These are phyloP conservation scores for Bradysia coprophila DNA, from an alignment of 1,140 invertebrate genomes.

Conservation along the genomic window DNA sequence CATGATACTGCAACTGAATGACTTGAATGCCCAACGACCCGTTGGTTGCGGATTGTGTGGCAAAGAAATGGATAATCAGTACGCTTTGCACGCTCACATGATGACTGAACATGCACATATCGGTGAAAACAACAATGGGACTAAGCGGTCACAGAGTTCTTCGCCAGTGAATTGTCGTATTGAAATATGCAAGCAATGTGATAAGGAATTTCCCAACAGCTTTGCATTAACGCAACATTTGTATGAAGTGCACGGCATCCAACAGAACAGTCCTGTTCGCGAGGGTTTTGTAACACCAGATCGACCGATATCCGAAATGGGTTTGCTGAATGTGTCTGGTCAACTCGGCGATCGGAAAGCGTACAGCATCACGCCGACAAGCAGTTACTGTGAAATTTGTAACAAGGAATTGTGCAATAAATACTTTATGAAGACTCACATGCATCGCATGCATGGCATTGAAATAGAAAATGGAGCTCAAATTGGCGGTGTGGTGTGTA, in stretches of 20 bases:
- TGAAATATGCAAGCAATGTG: conserved; percentile 31
- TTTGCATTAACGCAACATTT: conserved; percentile 37
- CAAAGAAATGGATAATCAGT: conserved; percentile 37
- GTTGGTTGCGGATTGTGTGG: conserved; percentile 36
- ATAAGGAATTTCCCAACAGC: conserved; percentile 31
- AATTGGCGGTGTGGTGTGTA: conserved; percentile 83
- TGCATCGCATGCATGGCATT: conserved; percentile 98
- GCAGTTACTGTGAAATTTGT: conserved; percentile 95
- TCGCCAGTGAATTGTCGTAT: conserved; percentile 1
- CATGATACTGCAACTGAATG: conserved; percentile 80
- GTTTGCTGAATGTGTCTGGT: conserved; percentile 5
- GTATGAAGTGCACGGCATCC: conserved; percentile 28
- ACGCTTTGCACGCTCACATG: conserved; percentile 36
- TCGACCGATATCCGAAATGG: conserved; percentile 10
- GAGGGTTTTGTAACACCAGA: conserved; percentile 22
- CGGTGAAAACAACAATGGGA: conserved; percentile 11
- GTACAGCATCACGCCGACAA: conserved; percentile 40
- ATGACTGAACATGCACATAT: conserved; percentile 32
- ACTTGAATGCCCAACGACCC: conserved; percentile 39
- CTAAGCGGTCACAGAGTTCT: conserved; percentile 1
- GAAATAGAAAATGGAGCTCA: conserved; percentile 82
- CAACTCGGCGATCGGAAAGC: conserved; percentile 15
- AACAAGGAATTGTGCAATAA: conserved; percentile 99
- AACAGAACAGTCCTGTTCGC: conserved; percentile 12
- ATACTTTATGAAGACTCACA: conserved; percentile 99